Conservation (phyloP, 2,113 vertebrate genomes). For the Notothenia rossii region DNA sequence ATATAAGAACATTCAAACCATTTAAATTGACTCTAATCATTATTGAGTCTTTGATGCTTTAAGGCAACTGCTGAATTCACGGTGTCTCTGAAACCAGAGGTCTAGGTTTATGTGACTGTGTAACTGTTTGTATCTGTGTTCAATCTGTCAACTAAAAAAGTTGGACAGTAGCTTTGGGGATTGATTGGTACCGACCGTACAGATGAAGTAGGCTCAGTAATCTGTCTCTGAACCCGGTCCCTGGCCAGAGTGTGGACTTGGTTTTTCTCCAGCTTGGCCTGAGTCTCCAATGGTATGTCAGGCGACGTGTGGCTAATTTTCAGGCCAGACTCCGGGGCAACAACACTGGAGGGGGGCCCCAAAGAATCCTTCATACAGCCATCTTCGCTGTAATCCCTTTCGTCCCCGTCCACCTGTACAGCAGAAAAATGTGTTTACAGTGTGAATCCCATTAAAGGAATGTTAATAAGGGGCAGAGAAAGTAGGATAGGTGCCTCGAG, state of each 20-base stretch:
- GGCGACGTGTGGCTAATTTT: constrained; percentile 99
- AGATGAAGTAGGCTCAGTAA: constrained; percentile 93
- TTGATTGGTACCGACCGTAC: constrained; percentile 86
- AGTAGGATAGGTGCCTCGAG: background rate
- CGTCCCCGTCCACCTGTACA: constrained; percentile 89
- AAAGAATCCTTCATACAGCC: constrained; percentile 87
- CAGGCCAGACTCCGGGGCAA: constrained; percentile 89
- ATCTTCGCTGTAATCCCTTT: constrained; percentile 91
- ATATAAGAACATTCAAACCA: background rate
- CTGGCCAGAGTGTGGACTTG: constrained; percentile 85
- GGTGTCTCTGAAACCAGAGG: background rate
- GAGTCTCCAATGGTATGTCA: constrained; percentile 91
- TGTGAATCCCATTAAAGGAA: background rate
- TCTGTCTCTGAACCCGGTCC: constrained; percentile 91
- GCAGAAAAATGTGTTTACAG: background rate
- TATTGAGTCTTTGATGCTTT: background rate
- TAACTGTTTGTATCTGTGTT: background rate
- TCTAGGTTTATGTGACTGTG: background rate
- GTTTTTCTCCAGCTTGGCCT: constrained; percentile 88
- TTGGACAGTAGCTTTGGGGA: constrained; percentile 5
- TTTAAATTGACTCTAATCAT: background rate
- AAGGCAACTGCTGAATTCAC: background rate
- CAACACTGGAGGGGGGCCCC: constrained; percentile 38
- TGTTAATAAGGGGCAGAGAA: background rate
- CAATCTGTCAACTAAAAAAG: constrained; percentile 7